Evolutionary conservation across 2,113 vertebrate genomes (phyloP).

Genomic region (Vombatus ursinus): DNA sequence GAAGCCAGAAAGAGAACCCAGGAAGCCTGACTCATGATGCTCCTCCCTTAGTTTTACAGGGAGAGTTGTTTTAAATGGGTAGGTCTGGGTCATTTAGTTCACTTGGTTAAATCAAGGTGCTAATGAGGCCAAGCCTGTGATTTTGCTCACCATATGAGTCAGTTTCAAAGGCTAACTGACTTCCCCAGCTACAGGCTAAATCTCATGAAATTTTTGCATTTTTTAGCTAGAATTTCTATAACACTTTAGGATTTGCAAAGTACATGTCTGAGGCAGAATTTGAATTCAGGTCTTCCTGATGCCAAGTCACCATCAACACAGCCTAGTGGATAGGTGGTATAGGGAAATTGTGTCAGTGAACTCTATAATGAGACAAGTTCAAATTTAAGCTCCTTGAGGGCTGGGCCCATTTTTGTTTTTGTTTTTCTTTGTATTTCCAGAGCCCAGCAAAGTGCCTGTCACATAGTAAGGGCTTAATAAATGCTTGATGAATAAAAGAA

Average conservation of each 20-base stretch:
- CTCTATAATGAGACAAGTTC: background rate
- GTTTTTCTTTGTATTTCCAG: background rate
- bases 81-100: background rate
- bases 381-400: background rate
- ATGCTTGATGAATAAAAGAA: background rate
- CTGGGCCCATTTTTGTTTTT: background rate
- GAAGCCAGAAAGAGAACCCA: background rate
- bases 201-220: background rate
- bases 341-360: background rate
- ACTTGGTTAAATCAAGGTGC: background rate
- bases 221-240: background rate
- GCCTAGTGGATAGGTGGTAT: background rate
- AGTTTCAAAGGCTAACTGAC: background rate
- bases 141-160: background rate
- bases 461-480: background rate
- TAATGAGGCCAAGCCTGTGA: background rate
- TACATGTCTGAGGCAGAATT: background rate
- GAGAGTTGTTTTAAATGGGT: background rate
- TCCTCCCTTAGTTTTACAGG: background rate
- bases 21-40: background rate
- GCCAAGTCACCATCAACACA: background rate
- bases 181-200: background rate
- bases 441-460: background rate
- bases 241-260: background rate
- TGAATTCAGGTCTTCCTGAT: background rate